Base-by-base conservation (phyloP, 2,797 vertebrate genomes). In the Myotis myotis region DNA sequence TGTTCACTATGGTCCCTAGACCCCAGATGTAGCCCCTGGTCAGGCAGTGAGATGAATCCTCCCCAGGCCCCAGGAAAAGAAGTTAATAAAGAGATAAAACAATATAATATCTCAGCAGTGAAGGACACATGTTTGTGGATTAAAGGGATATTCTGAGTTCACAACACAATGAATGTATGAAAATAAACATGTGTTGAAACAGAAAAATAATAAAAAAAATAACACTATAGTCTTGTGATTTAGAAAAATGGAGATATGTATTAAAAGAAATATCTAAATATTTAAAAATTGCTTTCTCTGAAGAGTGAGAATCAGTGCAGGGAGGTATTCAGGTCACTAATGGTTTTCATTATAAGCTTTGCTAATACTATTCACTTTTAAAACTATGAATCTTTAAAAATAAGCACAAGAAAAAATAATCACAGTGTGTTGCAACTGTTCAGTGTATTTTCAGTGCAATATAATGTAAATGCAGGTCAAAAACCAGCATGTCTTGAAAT, bases 401-500 rank as follows among this genome's bases (percentile, higher is more conserved):
- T 71, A 55, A 83, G 36, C 62, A 83, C 20, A 72, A 76, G 25
- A 76, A 84, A 64, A 80, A 79, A 86, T 70, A 95, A 47, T 71
- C 33, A 36, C 28, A 90, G 19, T n/a, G 25, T 33, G 55, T 53
- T 78, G n/a, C 15, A 87, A 19, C 30, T 66, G 2, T 78, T 87
- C 17, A 41, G 51, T 83, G 44, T 30, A 66, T 72, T 71, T 89
- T 87, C 6, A 72, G 49, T 78, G 23, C 22, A 91, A 38, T 76
- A 23, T 55, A 72, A 49, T 49, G 5, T 78, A 87, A 76, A 49
- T 28, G 12, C 6, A 87, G 25, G 62, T 71, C 36, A 72, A 44
- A 64, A 95, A 87, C 49, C 33, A 81, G 28, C 38, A 64, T 20
- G 25, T 53, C 44, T 15, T 91, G 25, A 76, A 95, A 82, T 95